Evolutionary conservation across 2,113 vertebrate species (phyloP).

Genomic region (Neogale vison): DNA sequence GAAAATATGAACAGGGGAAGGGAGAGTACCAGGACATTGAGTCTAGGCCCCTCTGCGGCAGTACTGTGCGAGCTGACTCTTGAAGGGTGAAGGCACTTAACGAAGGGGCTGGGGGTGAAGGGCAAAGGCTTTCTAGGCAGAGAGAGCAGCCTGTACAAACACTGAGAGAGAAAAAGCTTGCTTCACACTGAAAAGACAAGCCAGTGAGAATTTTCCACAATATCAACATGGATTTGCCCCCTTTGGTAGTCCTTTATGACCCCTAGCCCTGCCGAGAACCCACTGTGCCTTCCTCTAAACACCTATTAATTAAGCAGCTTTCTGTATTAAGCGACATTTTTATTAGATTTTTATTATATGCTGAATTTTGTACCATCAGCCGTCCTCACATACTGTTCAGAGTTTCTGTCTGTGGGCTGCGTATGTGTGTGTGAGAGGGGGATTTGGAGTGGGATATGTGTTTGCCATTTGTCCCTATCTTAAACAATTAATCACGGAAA

Average conservation of each 20-base stretch:
- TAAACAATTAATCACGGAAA: slow-evolving; percentile 27
- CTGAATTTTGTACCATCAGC: not conserved
- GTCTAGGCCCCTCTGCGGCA: not conserved
- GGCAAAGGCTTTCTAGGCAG: not conserved
- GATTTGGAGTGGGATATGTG: not conserved
- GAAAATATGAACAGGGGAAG: not conserved
- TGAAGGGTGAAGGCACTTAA: not conserved
- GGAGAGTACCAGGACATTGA: not conserved
- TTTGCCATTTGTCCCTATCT: not conserved
- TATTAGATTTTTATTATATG: not conserved
- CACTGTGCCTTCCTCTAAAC: not conserved
- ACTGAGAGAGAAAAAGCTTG: not conserved
- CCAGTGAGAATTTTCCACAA: not conserved
- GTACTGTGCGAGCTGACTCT: not conserved
- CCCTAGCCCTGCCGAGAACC: not conserved
- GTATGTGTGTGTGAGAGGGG: not conserved
- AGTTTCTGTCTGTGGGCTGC: not conserved
- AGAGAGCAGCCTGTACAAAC: not conserved
- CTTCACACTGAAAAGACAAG: not conserved
- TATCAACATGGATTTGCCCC: not conserved
- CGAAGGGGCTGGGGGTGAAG: not conserved
- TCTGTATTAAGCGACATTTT: not conserved
- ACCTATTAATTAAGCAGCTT: not conserved
- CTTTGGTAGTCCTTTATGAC: not conserved
- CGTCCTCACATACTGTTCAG: not conserved